These are phyloP conservation scores for Graptemys geographica DNA, from an alignment of 2,797 vertebrate species.

Conservation along the genomic window DNA sequence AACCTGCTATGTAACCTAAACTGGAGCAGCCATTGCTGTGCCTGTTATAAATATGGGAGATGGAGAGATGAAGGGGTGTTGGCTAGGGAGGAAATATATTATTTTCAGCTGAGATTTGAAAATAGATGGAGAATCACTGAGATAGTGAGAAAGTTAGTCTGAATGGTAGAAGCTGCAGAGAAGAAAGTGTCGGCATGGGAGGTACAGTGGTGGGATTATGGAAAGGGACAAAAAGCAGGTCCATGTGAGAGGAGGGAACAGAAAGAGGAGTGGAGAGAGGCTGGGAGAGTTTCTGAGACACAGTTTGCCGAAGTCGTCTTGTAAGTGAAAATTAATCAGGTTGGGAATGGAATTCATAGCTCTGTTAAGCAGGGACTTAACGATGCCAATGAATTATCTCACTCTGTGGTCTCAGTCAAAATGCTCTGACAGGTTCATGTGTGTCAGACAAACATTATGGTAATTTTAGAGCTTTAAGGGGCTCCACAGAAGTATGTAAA, in stretches of 20 bases:
- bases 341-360: constrained; percentile 59
- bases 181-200: not conserved
- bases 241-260: constrained; percentile 15
- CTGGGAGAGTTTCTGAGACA: constrained; percentile 45
- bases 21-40: constrained; percentile 34
- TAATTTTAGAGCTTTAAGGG: constrained; percentile 59
- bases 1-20: not conserved
- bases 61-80: constrained; percentile 1
- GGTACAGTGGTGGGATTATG: constrained; percentile 17
- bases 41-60: not conserved
- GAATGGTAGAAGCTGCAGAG: not conserved
- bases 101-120: not conserved
- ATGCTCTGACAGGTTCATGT: constrained; percentile 65
- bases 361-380: constrained; percentile 42
- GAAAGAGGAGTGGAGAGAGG: constrained; percentile 39
- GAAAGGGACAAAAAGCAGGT: not conserved
- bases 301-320: constrained; percentile 41
- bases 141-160: constrained; percentile 20
- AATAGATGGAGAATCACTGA: not conserved
- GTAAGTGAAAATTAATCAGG: constrained; percentile 64
- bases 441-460: constrained; percentile 69
- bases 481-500: constrained; percentile 51
- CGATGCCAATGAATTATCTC: constrained; percentile 38
- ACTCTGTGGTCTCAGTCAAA: constrained; percentile 47
- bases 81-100: constrained; percentile 14